phyloP scores from a whole-genome alignment of 2,797 vertebrate species.

The Erethizon dorsatum region DNA sequence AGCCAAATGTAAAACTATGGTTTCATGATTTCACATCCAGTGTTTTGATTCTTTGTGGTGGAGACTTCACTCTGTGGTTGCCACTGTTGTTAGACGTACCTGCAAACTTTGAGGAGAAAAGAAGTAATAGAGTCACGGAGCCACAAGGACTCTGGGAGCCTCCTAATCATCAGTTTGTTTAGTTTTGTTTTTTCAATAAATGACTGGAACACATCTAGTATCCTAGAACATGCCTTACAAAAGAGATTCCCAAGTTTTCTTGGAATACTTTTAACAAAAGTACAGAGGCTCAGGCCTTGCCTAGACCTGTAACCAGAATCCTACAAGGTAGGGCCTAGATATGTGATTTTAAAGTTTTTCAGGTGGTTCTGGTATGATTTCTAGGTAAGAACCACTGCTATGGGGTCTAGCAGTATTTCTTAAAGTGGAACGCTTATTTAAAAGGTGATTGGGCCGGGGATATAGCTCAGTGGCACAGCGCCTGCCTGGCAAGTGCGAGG shows the following conservation, averaged over 20 bases:
- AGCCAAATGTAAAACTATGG: slow-evolving; percentile 43
- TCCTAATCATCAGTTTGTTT: background rate
- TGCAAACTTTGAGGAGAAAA: background rate
- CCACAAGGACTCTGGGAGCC: background rate
- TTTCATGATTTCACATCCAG: slow-evolving; percentile 38
- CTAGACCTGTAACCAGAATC: slow-evolving; percentile 14
- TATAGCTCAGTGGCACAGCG: too few relatives aligned
- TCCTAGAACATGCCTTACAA: slow-evolving; percentile 26
- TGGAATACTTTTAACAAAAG: slow-evolving; percentile 21
- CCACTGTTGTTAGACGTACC: background rate
- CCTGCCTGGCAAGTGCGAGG: too few relatives aligned
- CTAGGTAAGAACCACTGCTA: slow-evolving; percentile 7
- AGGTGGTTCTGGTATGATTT: slow-evolving; percentile 38
- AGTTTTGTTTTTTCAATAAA: slow-evolving; percentile 60
- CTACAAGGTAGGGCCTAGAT: background rate
- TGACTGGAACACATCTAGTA: background rate
- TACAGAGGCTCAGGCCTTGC: background rate
- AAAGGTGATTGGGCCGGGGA: background rate
- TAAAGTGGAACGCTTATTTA: slow-evolving; percentile 23
- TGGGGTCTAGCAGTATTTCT: slow-evolving; percentile 57
- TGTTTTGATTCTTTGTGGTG: slow-evolving; percentile 26
- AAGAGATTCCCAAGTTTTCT: slow-evolving; percentile 14
- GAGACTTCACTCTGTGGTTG: slow-evolving; percentile 17
- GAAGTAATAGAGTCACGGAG: background rate
- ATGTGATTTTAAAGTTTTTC: slow-evolving; percentile 53